Conservation (phyloP, 2,888 invertebrate species). For the Caenorhabditis uteleia region DNA sequence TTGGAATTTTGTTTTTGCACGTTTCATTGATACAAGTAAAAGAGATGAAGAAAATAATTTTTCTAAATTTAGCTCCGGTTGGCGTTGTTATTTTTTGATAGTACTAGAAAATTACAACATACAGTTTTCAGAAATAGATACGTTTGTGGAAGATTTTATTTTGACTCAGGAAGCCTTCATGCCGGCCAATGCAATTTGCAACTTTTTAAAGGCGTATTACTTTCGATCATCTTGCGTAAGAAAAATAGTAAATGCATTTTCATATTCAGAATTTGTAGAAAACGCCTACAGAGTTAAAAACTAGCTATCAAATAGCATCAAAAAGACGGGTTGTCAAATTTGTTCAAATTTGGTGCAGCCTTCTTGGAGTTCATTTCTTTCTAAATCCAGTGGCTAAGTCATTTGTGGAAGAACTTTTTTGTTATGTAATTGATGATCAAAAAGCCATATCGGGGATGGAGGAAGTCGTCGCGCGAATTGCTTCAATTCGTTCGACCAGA, state of each 20-base stretch:
- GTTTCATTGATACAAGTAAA: background rate
- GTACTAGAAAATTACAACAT: background rate
- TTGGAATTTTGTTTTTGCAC: no score
- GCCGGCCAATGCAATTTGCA: conserved; percentile 79
- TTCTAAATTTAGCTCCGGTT: background rate
- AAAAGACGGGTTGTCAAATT: conserved; percentile 81
- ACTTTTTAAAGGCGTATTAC: conserved; percentile 67
- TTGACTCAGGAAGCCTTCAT: conserved; percentile 84
- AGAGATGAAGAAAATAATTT: background rate
- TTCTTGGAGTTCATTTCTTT: conserved; percentile 80
- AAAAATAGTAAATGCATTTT: background rate
- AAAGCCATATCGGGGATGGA: conserved; percentile 69
- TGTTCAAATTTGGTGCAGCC: conserved; percentile 80
- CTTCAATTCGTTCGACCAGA: conserved; percentile 26
- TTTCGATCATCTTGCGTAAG: conserved; percentile 22
- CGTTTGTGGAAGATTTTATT: conserved; percentile 82
- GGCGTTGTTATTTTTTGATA: background rate
- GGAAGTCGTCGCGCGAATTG: conserved; percentile 61
- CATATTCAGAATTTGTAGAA: no score
- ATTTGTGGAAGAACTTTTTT: conserved; percentile 80
- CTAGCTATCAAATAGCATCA: conserved; percentile 1
- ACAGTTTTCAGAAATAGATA: conserved; percentile 35
- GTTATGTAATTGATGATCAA: conserved; percentile 77
- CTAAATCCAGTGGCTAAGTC: conserved; percentile 79
- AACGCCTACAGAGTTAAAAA: background rate